phyloP scores from a whole-genome alignment of 2,888 invertebrate species.

The Hypolimnas misippus region DNA sequence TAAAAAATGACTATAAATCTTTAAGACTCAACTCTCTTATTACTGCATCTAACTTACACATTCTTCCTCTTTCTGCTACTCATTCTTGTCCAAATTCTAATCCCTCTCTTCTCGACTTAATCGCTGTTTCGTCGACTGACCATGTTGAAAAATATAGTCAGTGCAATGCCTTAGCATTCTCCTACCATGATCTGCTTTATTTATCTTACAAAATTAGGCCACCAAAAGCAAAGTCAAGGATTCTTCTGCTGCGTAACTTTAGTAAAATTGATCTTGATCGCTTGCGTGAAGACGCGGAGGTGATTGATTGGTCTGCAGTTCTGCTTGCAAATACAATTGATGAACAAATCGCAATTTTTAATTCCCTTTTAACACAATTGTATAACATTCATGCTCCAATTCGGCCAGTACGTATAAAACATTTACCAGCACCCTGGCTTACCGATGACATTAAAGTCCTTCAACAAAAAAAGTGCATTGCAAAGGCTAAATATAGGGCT shows the following conservation, averaged over 20 bases:
- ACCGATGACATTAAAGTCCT: background rate
- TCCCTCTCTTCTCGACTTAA: no score
- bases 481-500: background rate
- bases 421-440: slow-evolving; percentile 6
- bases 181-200: slow-evolving; percentile 13
- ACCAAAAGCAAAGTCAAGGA: slow-evolving; percentile 8
- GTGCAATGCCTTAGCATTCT: slow-evolving; percentile 10
- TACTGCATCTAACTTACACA: no score
- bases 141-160: slow-evolving; percentile 12
- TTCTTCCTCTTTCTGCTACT: no score
- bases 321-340: background rate
- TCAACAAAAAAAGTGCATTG: background rate
- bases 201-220: slow-evolving; percentile 15
- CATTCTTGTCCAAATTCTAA: no score
- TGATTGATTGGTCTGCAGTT: background rate
- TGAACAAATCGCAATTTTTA: background rate
- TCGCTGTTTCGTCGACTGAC: background rate
- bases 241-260: slow-evolving; percentile 4
- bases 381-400: background rate
- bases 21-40: no score
- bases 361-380: background rate
- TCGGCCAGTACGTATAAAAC: background rate
- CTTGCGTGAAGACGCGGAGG: background rate
- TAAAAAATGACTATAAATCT: no score
- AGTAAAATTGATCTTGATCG: background rate